phyloP scores from a whole-genome alignment of 2,888 invertebrate genomes.

The Allolobophora icterica region DNA sequence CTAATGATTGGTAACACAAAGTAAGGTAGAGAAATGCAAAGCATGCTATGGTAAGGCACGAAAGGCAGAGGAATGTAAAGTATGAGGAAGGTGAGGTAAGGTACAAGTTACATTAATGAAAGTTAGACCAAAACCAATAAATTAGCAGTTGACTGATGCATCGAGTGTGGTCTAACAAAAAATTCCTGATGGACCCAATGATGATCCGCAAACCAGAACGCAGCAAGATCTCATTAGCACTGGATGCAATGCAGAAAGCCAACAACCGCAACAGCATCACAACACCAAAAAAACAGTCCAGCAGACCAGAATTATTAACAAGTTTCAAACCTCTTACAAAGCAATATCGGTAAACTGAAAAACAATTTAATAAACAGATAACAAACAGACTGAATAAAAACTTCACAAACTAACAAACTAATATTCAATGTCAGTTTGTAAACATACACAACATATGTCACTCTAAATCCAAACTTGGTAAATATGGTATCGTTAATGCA shows the following conservation, averaged over 20 bases:
- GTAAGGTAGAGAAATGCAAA: too few species aligned
- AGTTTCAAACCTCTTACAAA: conserved; percentile 17
- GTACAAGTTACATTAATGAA: background rate
- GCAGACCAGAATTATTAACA: background rate
- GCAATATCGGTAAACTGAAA: conserved; percentile 8
- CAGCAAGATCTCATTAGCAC: background rate
- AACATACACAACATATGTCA: background rate
- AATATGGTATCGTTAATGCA: background rate
- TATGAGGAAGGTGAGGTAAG: background rate
- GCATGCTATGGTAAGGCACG: too few species aligned
- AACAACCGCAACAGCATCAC: background rate
- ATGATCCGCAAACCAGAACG: background rate
- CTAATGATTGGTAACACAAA: too few species aligned
- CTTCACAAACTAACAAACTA: background rate
- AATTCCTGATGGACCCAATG: background rate
- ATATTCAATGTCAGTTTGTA: background rate
- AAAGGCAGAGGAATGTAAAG: too few species aligned
- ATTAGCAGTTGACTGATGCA: background rate
- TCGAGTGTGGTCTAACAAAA: background rate
- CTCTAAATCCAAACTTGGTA: background rate
- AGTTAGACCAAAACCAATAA: background rate
- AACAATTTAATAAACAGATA: background rate
- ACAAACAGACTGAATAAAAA: background rate
- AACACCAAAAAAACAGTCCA: background rate
- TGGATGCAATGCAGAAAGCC: background rate